Evolutionary conservation across 2,797 vertebrate species (phyloP), one percentile per base, ranked within the genome.

Genomic region (Mormyrus proboscirostris): DNA sequence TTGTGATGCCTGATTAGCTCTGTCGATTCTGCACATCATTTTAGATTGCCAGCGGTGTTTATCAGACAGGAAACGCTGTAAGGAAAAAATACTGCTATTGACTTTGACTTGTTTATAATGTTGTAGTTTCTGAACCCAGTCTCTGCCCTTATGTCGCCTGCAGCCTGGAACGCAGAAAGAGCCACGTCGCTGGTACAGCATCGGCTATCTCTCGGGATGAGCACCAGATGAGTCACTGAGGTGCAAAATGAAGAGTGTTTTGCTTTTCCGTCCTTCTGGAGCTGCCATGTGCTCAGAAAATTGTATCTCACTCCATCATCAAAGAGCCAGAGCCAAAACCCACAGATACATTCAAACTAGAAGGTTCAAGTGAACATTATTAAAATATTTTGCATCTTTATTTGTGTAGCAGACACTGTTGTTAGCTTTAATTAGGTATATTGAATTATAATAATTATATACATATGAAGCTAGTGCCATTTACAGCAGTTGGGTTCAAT

Each of bases 191-290:
- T 19, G 47, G 19, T 47, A 82, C 41, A 47, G 76, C 76, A n/a
- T 10, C 76, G 47, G 41, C 16, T 82, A 47, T 82, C 76, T 82
- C 76, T 44, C 1, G 41, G 41, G 76, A 82, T 47, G 76, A 82
- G 76, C 41, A 82, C 41, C 5, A 6, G 41, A 82, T 82, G 76
- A 82, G 76, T 82, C 76, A 82, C 41, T n/a, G 76, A 44, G 14
- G 76, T 82, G 76, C 76, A 82, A 47, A 82, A 82, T 47, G 41
- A 82, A 44, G 41, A 47, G 6, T 47, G 38, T 47, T 82, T 47
- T 82, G 76, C 76, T 44, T 82, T 82, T 82, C 76, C 16, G 41
- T 82, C 76, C 76, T 82, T 82, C 76, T 82, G 76, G 76, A 82
- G 76, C 19, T 82, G 76, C 41, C 41, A 82, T 82, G 76, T n/a